These are phyloP conservation scores for Malurus splendens DNA, from an alignment of 2,797 vertebrate genomes.

Conservation along the genomic window DNA sequence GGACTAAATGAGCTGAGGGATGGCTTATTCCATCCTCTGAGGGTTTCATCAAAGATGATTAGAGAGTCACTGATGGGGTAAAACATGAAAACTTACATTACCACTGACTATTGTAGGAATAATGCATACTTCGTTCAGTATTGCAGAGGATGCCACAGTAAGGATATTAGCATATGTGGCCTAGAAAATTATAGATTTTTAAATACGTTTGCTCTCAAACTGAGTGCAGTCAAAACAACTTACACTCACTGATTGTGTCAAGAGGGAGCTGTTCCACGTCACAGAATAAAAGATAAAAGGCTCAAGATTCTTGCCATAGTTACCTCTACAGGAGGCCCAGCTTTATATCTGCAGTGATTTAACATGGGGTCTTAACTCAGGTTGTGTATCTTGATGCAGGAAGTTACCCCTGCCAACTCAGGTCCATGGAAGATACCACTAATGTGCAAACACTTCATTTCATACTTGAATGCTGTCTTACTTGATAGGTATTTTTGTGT, in stretches of 20 bases:
- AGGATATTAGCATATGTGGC: neutral
- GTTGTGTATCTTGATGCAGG: neutral
- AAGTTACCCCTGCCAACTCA: neutral
- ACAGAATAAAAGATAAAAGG: neutral
- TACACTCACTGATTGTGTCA: fast-evolving
- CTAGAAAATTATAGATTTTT: neutral
- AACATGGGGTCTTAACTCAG: fast-evolving
- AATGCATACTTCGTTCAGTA: neutral
- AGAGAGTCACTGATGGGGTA: neutral
- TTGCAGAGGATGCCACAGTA: neutral
- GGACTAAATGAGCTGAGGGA: neutral
- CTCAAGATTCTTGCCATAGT: neutral
- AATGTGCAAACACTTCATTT: neutral
- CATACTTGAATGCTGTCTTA: neutral
- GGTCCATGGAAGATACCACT: neutral
- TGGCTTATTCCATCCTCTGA: neutral
- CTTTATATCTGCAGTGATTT: neutral
- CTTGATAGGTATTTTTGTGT: neutral
- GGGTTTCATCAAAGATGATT: neutral
- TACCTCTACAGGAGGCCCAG: neutral
- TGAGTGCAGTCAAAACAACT: neutral
- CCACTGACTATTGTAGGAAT: neutral
- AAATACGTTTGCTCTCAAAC: neutral
- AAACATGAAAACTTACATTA: neutral
- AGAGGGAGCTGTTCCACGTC: neutral